Conservation (phyloP, 2,797 vertebrate species). For the Glyptemys insculpta region DNA sequence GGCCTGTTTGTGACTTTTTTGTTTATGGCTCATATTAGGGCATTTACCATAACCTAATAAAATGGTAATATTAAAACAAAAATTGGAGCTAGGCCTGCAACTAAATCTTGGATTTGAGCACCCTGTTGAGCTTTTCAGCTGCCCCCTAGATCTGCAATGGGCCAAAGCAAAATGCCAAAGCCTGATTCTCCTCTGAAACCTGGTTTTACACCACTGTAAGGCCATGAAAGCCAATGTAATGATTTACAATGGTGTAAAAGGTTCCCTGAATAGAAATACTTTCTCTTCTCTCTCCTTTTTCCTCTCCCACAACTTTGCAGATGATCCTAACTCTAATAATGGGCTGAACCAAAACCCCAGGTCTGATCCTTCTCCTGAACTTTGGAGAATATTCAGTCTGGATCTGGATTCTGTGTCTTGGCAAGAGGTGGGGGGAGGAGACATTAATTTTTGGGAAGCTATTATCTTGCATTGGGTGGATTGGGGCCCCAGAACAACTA, state of each 20-base stretch:
- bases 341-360: not conserved
- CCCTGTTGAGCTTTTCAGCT: not conserved
- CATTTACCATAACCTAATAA: slow-evolving; percentile 7
- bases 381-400: not conserved
- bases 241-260: not conserved
- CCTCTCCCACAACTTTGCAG: not conserved
- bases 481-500: not conserved
- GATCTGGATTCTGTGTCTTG: not conserved
- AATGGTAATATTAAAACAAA: not conserved
- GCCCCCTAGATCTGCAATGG: not conserved
- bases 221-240: not conserved
- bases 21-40: slow-evolving; percentile 12
- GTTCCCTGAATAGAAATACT: not conserved
- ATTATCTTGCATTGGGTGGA: not conserved
- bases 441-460: not conserved
- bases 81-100: not conserved
- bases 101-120: not conserved
- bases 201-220: not conserved
- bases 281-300: not conserved
- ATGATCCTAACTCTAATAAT: not conserved
- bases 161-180: not conserved
- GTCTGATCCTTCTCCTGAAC: not conserved
- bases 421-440: not conserved
- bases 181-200: not conserved
- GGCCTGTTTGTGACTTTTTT: slow-evolving; percentile 32